Evolutionary conservation across 2,888 invertebrate genomes (phyloP), one percentile per base, ranked within the genome.

Genomic region (Altica lythri): DNA sequence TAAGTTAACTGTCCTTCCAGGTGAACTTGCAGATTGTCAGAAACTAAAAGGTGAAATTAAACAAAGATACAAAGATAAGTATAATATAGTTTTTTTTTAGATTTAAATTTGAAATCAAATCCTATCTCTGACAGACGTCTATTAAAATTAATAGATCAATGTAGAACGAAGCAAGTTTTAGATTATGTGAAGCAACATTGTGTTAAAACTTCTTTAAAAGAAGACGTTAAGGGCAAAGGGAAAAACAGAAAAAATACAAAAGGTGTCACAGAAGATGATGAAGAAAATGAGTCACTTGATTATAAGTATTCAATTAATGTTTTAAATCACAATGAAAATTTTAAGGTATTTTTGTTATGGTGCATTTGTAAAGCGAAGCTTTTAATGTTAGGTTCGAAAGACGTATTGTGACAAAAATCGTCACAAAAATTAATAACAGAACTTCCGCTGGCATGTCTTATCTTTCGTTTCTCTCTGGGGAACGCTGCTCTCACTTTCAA

Each of bases 171-270:
- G 68, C 87, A 90, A 73, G 80, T 92, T 2, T 62, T 91, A 17
- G 90, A 90, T 67, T 91, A 90, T 69, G 79, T 92, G 2, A 78
- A 84, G n/a, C 84, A 83, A 51, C 82, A 88, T 64, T 86, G 85
- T 66, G 76, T 80, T 0, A 81, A 78, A 65, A 64, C 62, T n/a
- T 49, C 19, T 25, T 40, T 50, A 19, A 44, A 32, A 6, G 22
- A 30, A 13, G 48, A 51, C 34, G 37, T 34, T 29, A 38, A 17
- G 5, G 68, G 67, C 25, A 68, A 72, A 55, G 73, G 69, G 13
- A 74, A 69, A 32, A 75, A 73, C 27, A 76, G 72, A 45, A 71
- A 70, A 25, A 75, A 74, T 35, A 72, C 71, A 25, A 57, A 68
- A 55, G 52, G 68, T n/a, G n/a, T n/a, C 66, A 69, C 58, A 57